Percentiles rank a stretch among this genome's conserved stretches.
These are phyloP conservation scores for Pogonognathellus flavescens DNA, from an alignment of 1,140 invertebrate genomes.

Conservation along the genomic window DNA sequence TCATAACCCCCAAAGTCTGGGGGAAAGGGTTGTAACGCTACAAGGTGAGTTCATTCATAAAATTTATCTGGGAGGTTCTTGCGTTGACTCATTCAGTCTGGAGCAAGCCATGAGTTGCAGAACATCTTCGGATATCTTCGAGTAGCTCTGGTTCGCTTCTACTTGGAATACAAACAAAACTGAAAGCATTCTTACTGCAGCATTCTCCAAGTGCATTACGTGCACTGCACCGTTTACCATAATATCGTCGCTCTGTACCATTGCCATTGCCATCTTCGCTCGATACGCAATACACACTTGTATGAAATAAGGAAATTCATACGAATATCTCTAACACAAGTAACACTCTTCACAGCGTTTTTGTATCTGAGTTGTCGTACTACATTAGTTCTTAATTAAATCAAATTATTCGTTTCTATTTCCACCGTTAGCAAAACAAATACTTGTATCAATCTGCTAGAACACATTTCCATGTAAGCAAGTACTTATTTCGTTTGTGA, in stretches of 20 bases:
- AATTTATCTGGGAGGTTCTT: conserved; percentile 60
- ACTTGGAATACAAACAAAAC: neutral
- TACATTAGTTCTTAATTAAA: too few species aligned
- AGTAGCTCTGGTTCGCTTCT: conserved; percentile 34
- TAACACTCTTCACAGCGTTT: too few species aligned
- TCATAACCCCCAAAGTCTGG: conserved; percentile 63
- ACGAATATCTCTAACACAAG: too few species aligned
- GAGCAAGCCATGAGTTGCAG: conserved; percentile 49
- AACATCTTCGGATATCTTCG: conserved; percentile 49
- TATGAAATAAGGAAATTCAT: too few species aligned
- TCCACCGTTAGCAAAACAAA: too few species aligned
- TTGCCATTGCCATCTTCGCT: neutral
- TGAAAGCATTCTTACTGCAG: neutral
- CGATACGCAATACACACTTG: too few species aligned
- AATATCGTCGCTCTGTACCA: neutral
- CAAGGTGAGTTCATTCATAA: conserved; percentile 67
- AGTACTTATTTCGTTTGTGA: too few species aligned
- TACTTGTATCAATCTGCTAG: too few species aligned
- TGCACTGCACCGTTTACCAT: conserved; percentile 10
- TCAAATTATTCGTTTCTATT: too few species aligned
- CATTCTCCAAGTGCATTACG: conserved; percentile 30
- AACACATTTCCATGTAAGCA: too few species aligned
- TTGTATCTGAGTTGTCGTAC: too few species aligned
- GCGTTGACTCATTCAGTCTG: conserved; percentile 65
- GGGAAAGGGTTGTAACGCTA: conserved; percentile 55